Conservation (phyloP, 1,140 invertebrate genomes). For the Brachionus sp. region DNA sequence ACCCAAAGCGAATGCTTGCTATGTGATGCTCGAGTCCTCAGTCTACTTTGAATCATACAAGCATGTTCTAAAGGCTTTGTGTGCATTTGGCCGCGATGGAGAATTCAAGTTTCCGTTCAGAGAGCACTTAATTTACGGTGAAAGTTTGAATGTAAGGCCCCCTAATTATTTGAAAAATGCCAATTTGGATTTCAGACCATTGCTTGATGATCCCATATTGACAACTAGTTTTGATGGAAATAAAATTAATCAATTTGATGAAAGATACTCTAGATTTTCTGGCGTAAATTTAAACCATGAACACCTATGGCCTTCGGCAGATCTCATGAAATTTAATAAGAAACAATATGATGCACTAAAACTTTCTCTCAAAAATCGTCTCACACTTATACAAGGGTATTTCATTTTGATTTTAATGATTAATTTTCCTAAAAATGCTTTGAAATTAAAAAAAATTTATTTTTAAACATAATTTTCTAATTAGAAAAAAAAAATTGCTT, state of each 20-base stretch:
- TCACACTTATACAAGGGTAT: conserved; percentile 69
- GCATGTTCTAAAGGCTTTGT: conserved; percentile 58
- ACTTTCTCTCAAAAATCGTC: conserved; percentile 59
- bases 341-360: conserved; percentile 60
- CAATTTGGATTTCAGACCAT: conserved; percentile 39
- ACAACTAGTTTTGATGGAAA: too few relatives aligned
- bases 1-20: neutral
- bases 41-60: conserved; percentile 62
- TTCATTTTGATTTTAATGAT: too few relatives aligned
- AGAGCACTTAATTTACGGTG: conserved; percentile 50
- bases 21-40: conserved; percentile 59
- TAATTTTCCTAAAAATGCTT: too few relatives aligned
- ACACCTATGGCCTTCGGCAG: conserved; percentile 50
- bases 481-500: too few relatives aligned
- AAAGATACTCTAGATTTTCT: neutral
- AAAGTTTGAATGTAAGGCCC: conserved; percentile 28
- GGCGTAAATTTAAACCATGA: neutral
- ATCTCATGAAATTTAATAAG: conserved; percentile 55
- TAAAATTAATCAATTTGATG: too few relatives aligned
- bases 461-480: too few relatives aligned
- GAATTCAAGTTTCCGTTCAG: conserved; percentile 55
- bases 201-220: neutral
- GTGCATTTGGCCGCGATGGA: neutral
- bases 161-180: conserved; percentile 46
- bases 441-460: too few relatives aligned